Evolutionary conservation across 2,113 vertebrate genomes (phyloP), one percentile per base, ranked within the genome.

Genomic region (Prunella fulvescens): DNA sequence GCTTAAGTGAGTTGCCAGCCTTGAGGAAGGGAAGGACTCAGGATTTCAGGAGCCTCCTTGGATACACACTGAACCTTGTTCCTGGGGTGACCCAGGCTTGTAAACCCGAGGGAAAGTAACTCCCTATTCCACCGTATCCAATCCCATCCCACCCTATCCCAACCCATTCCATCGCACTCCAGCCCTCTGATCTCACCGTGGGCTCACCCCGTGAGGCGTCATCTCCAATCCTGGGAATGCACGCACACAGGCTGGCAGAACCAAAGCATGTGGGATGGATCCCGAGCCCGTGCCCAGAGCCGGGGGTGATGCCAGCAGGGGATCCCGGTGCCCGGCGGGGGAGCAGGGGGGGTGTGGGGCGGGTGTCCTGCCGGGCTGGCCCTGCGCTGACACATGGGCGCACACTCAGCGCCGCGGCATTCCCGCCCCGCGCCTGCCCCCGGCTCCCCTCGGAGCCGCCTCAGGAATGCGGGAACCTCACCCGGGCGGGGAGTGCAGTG

Each of bases 391-490:
- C 88, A 70, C 71, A 44, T 3, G 19, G n/a, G n/a, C 2, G 4
- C 92, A 82, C 51, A 87, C 83, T 95, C 89, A 91, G 71, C 23
- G 3, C 25, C 3, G 42, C 23, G 17, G 89, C 81, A 93, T 92
- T 14, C 88, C 95, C 70, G 4, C 81, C 83, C 90, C 25, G 13
- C 18, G 16, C 73, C 86, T 90, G 85, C 71, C 77, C 79, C 82
- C 37, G 45, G 81, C 73, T 84, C 82, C 79, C 44, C 69, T 84
- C 29, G 94, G 94, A 86, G 22, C 58, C 4, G 11, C 15, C 16
- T 82, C 91, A 86, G 83, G 92, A 95, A 96, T 92, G 94, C 3
- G 54, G 80, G 84, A 81, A 48, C 62, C 92, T 77, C 67, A 53
- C 65, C 84, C 5, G 10, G 60, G 64, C 5, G 15, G 39, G 74